Evolutionary conservation across 2,797 vertebrate genomes (phyloP).

Genomic region (Gobio occitaniae): DNA sequence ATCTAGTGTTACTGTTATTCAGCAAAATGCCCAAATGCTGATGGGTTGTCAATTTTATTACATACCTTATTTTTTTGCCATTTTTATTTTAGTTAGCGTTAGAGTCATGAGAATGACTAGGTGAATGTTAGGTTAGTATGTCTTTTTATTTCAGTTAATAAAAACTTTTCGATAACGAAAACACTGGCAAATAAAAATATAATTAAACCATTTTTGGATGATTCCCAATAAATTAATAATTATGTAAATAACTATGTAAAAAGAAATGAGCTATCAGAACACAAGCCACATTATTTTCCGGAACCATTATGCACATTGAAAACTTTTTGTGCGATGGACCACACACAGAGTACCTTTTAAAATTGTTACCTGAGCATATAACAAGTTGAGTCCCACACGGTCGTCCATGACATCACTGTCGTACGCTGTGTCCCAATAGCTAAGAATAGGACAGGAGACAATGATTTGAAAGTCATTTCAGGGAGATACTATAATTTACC

Average conservation of each 20-base stretch:
- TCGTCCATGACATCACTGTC: slow-evolving; percentile 96
- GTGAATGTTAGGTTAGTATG: background rate
- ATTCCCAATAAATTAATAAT: background rate
- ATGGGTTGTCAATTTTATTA: background rate
- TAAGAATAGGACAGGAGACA: slow-evolving; percentile 65
- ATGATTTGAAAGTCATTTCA: background rate
- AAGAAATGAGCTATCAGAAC: background rate
- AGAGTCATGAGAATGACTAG: background rate
- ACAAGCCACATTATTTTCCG: background rate
- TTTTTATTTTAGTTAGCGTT: background rate
- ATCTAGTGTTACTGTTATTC: background rate
- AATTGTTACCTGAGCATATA: slow-evolving; percentile 90
- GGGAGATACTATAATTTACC: background rate
- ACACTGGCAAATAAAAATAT: background rate
- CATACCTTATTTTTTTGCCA: background rate
- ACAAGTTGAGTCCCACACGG: slow-evolving; percentile 90
- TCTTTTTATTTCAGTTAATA: background rate
- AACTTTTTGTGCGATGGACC: background rate
- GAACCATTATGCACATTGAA: background rate
- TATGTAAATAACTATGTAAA: too few species aligned
- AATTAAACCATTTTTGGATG: background rate
- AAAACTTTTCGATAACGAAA: background rate
- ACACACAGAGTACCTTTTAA: background rate
- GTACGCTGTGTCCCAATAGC: slow-evolving; percentile 97
- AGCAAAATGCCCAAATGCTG: background rate